phyloP scores from a whole-genome alignment of 2,113 vertebrate genomes.

The Melospiza melodia region DNA sequence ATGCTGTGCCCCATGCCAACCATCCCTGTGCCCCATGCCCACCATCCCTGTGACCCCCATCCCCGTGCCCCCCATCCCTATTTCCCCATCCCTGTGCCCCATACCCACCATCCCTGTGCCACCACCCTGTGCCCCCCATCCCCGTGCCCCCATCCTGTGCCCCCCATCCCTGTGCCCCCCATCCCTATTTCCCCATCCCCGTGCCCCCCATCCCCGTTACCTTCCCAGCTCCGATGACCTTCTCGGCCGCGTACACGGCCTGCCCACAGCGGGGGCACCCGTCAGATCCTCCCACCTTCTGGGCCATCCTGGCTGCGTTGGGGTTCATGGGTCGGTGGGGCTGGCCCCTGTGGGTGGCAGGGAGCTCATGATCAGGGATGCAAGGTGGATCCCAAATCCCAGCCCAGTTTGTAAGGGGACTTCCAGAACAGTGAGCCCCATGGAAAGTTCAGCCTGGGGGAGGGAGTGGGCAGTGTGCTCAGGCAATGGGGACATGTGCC shows the following conservation, averaged over 20 bases:
- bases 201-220: slow-evolving; percentile 75
- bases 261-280: slow-evolving; percentile 89
- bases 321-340: slow-evolving; percentile 84
- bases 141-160: background rate
- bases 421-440: background rate
- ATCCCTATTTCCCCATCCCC: background rate
- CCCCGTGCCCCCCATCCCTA: background rate
- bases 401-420: background rate
- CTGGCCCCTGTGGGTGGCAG: slow-evolving; percentile 50
- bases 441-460: background rate
- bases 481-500: background rate
- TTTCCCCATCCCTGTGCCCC: too few species aligned
- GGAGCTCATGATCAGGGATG: background rate
- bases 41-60: too few species aligned
- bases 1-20: too few species aligned
- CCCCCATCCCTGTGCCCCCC: background rate
- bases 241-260: slow-evolving; percentile 91
- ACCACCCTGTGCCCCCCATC: background rate
- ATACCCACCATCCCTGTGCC: background rate
- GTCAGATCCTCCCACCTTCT: slow-evolving; percentile 86
- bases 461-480: background rate
- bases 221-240: slow-evolving; percentile 91
- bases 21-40: too few species aligned
- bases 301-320: slow-evolving; percentile 84
- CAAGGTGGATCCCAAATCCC: background rate